Evolutionary conservation across 2,113 vertebrate genomes (phyloP), one percentile per base, ranked within the genome.

Genomic region (Cebus imitator): DNA sequence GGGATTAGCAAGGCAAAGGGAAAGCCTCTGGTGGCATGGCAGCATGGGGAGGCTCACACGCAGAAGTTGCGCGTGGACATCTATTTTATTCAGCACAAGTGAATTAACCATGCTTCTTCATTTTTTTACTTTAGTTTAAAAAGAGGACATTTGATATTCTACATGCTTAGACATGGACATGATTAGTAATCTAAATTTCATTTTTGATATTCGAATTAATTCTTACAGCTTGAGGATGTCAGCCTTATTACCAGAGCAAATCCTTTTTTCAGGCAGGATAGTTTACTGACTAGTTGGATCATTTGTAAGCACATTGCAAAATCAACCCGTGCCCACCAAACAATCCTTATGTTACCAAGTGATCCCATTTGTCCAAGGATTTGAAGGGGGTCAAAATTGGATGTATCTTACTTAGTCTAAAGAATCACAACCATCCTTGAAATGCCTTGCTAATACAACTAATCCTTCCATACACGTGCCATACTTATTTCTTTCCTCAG

Each of bases 131-230:
- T 88, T 61, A n/a, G 25, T 96, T 96, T 79, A 80, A 91, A 96
- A 87, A 91, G 78, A 83, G 55, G 61, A 87, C 21, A 8, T 95
- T 94, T 97, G 76, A 75, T 91, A 85, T 72, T 90, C 68, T 92
- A 84, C 50, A 30, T 90, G 86, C 75, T 97, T 40, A 40, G 37
- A 40, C 37, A 40, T 40, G 93, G 96, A 91, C 72, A 88, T 95
- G 90, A 25, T 97, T 93, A 4, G 50, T 98, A 92, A 96, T 94
- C 89, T 97, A 97, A 97, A 96, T 96, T 88, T 92, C 85, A 94
- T 87, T 96, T 98, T 96, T 94, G 50, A 93, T 97, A 97, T 91
- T 98, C 95, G 94, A 66, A 98, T 98, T 97, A 96, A 78, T 87
- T 97, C 78, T 80, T 97, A 97, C 93, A 94, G 87, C 86, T 98